Base-by-base conservation (phyloP, 2,888 invertebrate species). In the Trissolcus japonicus region DNA sequence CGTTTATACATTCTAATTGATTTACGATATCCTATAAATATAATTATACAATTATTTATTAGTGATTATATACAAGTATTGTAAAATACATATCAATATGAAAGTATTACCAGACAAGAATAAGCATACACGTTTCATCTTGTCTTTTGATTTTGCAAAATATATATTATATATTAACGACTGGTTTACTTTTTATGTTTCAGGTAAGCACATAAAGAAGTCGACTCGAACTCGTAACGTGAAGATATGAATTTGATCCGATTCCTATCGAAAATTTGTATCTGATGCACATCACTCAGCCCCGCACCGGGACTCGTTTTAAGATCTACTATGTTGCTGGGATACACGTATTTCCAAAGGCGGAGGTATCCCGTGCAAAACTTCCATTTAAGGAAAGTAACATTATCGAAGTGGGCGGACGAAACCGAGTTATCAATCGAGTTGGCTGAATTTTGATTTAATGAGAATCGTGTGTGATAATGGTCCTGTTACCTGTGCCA, bases 331-430 rank as follows among this genome's bases (percentile, higher is more conserved):
- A 56, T 62, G 62, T 46, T 55, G 41, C 69, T 11, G 35, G 13
- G 25, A 46, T 55, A 29, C 41, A 50, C 11, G n/a, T n/a, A n/a
- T n/a, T 51, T 69, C 17, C 61, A 69, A 69, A 69, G 69, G 61
- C 50, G 50, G 61, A 48, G 50, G 55, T 56, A 56, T 56, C 41
- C 68, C 25, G 46, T 51, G 51, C 62, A 56, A 56, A 62, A 69
- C 62, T 62, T 69, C 69, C 69, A 51, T 69, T 61, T 62, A 56
- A 51, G 50, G 62, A 69, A 69, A 69, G 68, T 69, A 60, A 69
- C 55, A 69, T 69, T 69, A 69, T 54, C 14, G n/a, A 69, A 60
- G 61, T 61, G 61, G 68, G 61, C 61, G 61, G 54, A 6, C 17
- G 40, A 59, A 59, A 67, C 43, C 53, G 21, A 56, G 59, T 46